Conservation (phyloP, 92 coral and sea anemone genomes). For the Hydrozoanthus gracilis region DNA sequence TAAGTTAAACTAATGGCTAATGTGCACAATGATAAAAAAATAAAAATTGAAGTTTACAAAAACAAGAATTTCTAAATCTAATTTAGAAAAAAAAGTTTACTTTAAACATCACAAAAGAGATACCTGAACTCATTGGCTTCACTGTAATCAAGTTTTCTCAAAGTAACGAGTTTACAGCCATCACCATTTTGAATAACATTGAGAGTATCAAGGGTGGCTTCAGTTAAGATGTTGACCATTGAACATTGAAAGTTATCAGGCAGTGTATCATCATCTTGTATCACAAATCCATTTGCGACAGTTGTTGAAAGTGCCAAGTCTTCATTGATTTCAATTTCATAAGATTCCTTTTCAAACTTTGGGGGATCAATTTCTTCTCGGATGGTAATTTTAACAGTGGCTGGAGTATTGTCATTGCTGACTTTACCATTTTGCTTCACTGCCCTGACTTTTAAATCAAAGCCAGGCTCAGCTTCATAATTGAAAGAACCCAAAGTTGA, state of each 20-base stretch:
- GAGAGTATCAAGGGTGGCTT: constrained; percentile 36
- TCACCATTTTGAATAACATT: constrained; percentile 32
- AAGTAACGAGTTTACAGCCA: constrained; percentile 42
- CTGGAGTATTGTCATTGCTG: constrained; percentile 41
- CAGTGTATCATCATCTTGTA: constrained; percentile 52
- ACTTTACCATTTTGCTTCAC: constrained; percentile 42
- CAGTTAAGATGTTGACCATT: constrained; percentile 52
- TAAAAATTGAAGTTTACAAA: too few relatives aligned
- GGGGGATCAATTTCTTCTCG: constrained; percentile 72
- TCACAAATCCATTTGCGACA: constrained; percentile 33
- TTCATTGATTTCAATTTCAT: constrained; percentile 51
- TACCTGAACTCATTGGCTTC: constrained; percentile 50
- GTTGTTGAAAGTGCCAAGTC: constrained; percentile 52
- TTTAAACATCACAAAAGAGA: too few relatives aligned
- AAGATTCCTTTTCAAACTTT: constrained; percentile 50
- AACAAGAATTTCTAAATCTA: too few relatives aligned
- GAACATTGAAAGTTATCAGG: constrained; percentile 59
- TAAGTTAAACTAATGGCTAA: too few relatives aligned
- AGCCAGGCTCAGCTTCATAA: constrained; percentile 66
- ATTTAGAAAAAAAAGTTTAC: too few relatives aligned
- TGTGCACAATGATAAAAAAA: too few relatives aligned
- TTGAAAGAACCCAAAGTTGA: constrained; percentile 69
- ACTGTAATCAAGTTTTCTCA: constrained; percentile 47
- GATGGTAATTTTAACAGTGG: constrained; percentile 53
- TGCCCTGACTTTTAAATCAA: constrained; percentile 59